phyloP scores from a whole-genome alignment of 1,140 invertebrate genomes.

The Reticulitermes speratus region DNA sequence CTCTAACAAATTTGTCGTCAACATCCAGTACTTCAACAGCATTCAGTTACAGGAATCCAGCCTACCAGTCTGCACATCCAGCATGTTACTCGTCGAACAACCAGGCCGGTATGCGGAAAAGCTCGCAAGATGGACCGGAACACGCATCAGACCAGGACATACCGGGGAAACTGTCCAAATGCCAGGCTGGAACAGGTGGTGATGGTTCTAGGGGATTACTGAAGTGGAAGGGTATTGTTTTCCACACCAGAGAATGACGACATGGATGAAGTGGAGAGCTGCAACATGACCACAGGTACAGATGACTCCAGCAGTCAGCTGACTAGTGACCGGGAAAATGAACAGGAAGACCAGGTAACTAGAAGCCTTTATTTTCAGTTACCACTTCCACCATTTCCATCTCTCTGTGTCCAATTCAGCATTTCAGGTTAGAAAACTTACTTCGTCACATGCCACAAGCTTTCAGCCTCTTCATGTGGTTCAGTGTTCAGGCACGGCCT shows the following conservation, averaged over 20 bases:
- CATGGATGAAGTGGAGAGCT: constrained; percentile 38
- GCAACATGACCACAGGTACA: neutral
- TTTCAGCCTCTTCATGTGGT: too few relatives aligned
- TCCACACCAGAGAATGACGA: constrained; percentile 60
- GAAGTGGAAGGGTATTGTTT: constrained; percentile 77
- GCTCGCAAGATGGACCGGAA: constrained; percentile 32
- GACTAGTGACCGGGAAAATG: neutral
- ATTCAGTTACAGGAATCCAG: constrained; percentile 70
- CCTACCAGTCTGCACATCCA: constrained; percentile 72
- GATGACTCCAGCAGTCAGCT: neutral
- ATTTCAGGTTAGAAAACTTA: too few relatives aligned
- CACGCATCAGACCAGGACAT: constrained; percentile 44
- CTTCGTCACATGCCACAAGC: too few relatives aligned
- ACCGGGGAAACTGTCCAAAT: constrained; percentile 32
- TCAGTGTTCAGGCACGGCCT: too few relatives aligned
- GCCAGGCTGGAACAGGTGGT: neutral
- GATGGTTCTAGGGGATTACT: constrained; percentile 51
- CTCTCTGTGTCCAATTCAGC: too few relatives aligned
- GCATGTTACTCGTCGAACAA: constrained; percentile 45
- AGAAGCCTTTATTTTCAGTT: neutral
- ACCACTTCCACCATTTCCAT: too few relatives aligned
- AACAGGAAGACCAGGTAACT: neutral
- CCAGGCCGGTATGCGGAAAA: constrained; percentile 33
- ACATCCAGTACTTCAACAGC: constrained; percentile 47
- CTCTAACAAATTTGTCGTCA: constrained; percentile 45